Evolutionary conservation across 2,113 vertebrate genomes (phyloP).

Genomic region (Ellobius talpinus): DNA sequence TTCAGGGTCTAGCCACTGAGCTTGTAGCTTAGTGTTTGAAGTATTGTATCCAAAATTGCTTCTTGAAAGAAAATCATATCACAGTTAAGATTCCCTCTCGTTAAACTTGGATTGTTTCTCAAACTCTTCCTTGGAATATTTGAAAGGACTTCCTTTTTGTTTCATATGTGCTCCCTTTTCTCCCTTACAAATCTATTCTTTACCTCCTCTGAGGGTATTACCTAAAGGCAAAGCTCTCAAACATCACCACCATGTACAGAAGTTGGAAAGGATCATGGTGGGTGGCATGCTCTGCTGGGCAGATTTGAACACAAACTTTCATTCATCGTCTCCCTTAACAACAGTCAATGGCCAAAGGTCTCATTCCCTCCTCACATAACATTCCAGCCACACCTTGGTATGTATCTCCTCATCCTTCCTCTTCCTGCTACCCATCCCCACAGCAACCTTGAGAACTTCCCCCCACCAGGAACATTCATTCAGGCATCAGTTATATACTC

Average conservation of each 20-base stretch:
- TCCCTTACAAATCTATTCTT: slow-evolving; percentile 56
- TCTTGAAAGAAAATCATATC: slow-evolving; percentile 87
- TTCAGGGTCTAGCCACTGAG: slow-evolving; percentile 83
- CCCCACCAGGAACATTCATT: neutral
- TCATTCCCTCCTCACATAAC: slow-evolving; percentile 8
- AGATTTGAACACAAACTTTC: neutral
- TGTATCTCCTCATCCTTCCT: neutral
- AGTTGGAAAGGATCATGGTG: neutral
- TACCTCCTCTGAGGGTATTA: slow-evolving; percentile 62
- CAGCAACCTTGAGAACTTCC: neutral
- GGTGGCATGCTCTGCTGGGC: fast-evolving
- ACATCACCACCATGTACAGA: neutral
- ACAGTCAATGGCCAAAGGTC: neutral
- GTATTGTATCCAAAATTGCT: slow-evolving; percentile 85
- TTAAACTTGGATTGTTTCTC: slow-evolving; percentile 87
- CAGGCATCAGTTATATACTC: fast-evolving
- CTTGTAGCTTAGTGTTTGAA: slow-evolving; percentile 86
- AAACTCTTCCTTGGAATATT: slow-evolving; percentile 85
- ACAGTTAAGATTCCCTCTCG: slow-evolving; percentile 86
- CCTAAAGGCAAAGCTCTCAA: slow-evolving; percentile 73
- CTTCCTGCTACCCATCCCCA: neutral
- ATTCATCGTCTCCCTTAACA: neutral
- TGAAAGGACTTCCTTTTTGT: slow-evolving; percentile 85
- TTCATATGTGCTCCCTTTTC: slow-evolving; percentile 75
- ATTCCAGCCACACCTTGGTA: neutral